Conservation (phyloP, 2,797 vertebrate species). For the Petrocephalus sullivani region DNA sequence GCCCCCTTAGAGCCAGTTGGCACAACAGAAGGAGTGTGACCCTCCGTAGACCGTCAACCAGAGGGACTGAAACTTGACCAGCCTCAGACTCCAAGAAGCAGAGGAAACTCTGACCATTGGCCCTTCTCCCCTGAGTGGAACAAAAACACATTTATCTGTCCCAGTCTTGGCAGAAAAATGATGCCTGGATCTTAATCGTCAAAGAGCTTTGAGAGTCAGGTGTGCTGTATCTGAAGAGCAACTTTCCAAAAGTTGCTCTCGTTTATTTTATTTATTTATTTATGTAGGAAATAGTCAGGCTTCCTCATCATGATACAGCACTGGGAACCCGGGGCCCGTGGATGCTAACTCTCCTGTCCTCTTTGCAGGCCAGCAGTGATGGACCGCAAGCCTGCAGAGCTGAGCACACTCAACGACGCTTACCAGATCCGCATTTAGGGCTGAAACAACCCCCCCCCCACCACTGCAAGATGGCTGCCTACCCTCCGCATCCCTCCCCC, state of each 20-base stretch:
- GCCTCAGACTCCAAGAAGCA: neutral
- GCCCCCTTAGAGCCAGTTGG: neutral
- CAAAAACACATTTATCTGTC: neutral
- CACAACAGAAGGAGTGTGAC: neutral
- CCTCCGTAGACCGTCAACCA: neutral
- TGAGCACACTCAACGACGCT: conserved; percentile 79
- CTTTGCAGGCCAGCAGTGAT: conserved; percentile 71
- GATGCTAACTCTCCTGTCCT: conserved; percentile 27
- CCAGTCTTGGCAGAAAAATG: neutral
- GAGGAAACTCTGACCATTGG: neutral
- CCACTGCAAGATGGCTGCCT: neutral
- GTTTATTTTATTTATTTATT: too few species aligned
- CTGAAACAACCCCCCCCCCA: conserved; percentile 14
- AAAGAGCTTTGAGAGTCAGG: neutral
- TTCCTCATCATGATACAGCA: neutral
- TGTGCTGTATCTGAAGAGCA: neutral
- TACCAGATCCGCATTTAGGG: conserved; percentile 92
- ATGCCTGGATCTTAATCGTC: neutral
- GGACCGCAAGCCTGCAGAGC: conserved; percentile 78
- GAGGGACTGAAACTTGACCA: neutral
- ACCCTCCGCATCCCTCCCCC: neutral
- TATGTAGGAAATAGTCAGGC: neutral
- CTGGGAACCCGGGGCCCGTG: neutral
- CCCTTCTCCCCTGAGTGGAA: neutral
- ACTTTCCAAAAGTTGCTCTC: neutral